Conservation (phyloP, 2,888 invertebrate genomes). For the Spisula solida region DNA sequence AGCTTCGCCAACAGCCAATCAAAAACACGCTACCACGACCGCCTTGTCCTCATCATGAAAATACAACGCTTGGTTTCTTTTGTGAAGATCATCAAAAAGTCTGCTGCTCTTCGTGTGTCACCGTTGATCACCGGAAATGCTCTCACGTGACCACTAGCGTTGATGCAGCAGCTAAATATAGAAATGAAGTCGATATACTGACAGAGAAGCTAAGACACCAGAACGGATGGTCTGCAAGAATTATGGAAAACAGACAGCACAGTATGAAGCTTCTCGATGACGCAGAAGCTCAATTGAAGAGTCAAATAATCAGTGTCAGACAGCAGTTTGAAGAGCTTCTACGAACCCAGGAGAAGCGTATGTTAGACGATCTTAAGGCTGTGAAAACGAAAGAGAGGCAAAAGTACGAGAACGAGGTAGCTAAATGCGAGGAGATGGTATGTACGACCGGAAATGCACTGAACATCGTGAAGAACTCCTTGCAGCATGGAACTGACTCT, state of each 20-base stretch:
- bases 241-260: slow-evolving; percentile 73
- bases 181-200: slow-evolving; percentile 68
- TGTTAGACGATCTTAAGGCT: slow-evolving; percentile 69
- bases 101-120: slow-evolving; percentile 74
- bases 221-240: slow-evolving; percentile 73
- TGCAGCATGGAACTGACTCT: slow-evolving; percentile 73
- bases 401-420: slow-evolving; percentile 68
- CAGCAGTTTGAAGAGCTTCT: slow-evolving; percentile 73
- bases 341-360: slow-evolving; percentile 69
- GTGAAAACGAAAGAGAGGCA: slow-evolving; percentile 67
- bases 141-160: slow-evolving; percentile 72
- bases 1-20: slow-evolving; percentile 70
- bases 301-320: slow-evolving; percentile 72
- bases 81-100: slow-evolving; percentile 75
- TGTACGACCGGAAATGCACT: slow-evolving; percentile 73
- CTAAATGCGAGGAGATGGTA: slow-evolving; percentile 73
- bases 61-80: slow-evolving; percentile 73
- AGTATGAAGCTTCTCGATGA: slow-evolving; percentile 71
- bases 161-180: slow-evolving; percentile 72
- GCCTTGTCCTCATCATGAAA: slow-evolving; percentile 73
- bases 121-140: slow-evolving; percentile 73
- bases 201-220: slow-evolving; percentile 73
- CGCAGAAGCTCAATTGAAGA: slow-evolving; percentile 68
- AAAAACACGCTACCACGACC: slow-evolving; percentile 71
- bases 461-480: slow-evolving; percentile 71